These are phyloP conservation scores for Ophion slaviceki DNA, from an alignment of 2,888 invertebrate genomes.

Conservation along the genomic window DNA sequence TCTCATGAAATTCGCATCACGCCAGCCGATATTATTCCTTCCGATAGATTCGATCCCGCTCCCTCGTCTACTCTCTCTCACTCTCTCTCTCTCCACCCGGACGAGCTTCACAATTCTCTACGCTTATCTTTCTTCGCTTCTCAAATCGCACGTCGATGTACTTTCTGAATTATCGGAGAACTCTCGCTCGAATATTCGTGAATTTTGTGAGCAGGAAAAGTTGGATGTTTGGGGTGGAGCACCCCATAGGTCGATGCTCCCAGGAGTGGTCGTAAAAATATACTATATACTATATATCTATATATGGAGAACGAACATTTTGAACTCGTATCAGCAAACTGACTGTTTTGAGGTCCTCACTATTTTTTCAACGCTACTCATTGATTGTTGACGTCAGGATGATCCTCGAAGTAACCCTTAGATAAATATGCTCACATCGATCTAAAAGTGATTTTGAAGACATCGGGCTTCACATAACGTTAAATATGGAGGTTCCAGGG, in stretches of 20 bases:
- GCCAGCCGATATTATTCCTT: slow-evolving; percentile 55
- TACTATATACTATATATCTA: background rate
- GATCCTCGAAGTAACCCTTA: no score
- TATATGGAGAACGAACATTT: background rate
- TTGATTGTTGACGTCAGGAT: no score
- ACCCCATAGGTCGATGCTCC: background rate
- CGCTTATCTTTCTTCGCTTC: slow-evolving; percentile 55
- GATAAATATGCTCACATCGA: no score
- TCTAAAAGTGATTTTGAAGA: no score
- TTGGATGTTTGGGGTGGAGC: background rate
- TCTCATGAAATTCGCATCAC: slow-evolving; percentile 53
- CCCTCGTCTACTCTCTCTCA: background rate
- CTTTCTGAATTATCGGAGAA: slow-evolving; percentile 49
- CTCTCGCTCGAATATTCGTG: slow-evolving; percentile 27
- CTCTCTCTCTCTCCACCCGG: background rate
- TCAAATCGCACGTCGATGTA: slow-evolving; percentile 37
- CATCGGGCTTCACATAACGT: no score
- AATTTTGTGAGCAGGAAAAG: slow-evolving; percentile 30
- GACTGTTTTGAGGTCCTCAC: background rate
- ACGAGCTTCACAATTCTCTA: slow-evolving; percentile 30
- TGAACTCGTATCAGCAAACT: background rate
- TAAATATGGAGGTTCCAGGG: no score
- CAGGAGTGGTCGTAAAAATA: background rate
- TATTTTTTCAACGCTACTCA: background rate
- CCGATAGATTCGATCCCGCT: slow-evolving; percentile 48